Evolutionary conservation across 92 coral and sea anemone genomes (phyloP).

Genomic region (Zoanthus sociatus): DNA sequence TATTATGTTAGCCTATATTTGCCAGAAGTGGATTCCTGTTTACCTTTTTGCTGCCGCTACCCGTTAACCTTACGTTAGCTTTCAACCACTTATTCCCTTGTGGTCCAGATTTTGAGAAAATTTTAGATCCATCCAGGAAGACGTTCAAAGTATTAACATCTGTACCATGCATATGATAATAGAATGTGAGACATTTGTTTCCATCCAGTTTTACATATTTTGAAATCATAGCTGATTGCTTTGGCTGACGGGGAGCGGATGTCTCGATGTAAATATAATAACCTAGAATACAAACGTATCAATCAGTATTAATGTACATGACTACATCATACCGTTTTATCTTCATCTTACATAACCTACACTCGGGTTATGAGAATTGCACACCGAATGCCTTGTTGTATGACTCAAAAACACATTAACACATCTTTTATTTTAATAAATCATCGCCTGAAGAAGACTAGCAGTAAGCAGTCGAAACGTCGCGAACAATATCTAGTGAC

Average conservation of each 20-base stretch:
- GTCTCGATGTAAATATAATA: conserved; percentile 17
- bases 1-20: too few relatives aligned
- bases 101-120: neutral
- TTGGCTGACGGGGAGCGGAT: neutral
- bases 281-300: neutral
- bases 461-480: too few relatives aligned
- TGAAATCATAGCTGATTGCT: neutral
- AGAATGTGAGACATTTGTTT: conserved; percentile 6
- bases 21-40: too few relatives aligned
- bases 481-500: too few relatives aligned
- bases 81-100: neutral
- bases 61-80: neutral
- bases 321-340: too few relatives aligned
- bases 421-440: too few relatives aligned
- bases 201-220: neutral
- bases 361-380: too few relatives aligned
- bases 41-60: conserved; percentile 7
- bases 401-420: too few relatives aligned
- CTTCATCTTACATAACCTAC: too few relatives aligned
- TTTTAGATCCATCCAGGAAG: neutral
- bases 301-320: too few relatives aligned
- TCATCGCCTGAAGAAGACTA: too few relatives aligned
- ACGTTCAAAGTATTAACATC: neutral
- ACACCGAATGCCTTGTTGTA: too few relatives aligned
- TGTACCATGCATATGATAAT: neutral